Conservation (phyloP, 2,113 vertebrate genomes). For the Marmota flaviventris region DNA sequence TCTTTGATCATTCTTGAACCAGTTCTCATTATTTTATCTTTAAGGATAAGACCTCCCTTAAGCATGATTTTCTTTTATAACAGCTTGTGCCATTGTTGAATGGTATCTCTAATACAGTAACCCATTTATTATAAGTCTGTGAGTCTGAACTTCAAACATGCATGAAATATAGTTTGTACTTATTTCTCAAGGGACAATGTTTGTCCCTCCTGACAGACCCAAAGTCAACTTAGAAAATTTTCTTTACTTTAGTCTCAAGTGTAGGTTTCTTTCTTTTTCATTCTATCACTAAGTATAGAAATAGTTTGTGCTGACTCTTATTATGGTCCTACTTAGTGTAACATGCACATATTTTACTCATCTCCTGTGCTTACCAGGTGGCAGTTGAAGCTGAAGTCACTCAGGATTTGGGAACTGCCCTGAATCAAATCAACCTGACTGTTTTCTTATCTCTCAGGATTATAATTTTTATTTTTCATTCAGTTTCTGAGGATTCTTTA, state of each 20-base stretch:
- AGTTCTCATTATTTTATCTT: background rate
- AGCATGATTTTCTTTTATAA: background rate
- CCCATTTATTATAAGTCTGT: background rate
- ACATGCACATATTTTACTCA: background rate
- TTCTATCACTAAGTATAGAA: background rate
- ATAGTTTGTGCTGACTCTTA: background rate
- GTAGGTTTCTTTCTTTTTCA: background rate
- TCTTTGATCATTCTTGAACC: background rate
- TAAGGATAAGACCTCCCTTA: background rate
- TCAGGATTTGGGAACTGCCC: background rate
- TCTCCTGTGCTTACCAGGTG: background rate
- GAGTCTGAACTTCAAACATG: background rate
- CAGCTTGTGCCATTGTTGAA: background rate
- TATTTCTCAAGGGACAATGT: background rate
- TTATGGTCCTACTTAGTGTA: background rate
- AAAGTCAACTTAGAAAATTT: constrained; percentile 26
- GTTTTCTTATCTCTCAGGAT: background rate
- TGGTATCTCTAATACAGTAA: fast-evolving
- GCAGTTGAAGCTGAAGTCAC: background rate
- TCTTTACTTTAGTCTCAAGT: background rate
- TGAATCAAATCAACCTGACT: background rate
- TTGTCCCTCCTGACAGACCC: background rate
- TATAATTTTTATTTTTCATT: background rate
- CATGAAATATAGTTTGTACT: background rate
- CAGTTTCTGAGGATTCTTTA: background rate